Conservation (phyloP, 1,140 invertebrate species). For the Probaryconus sp. region DNA sequence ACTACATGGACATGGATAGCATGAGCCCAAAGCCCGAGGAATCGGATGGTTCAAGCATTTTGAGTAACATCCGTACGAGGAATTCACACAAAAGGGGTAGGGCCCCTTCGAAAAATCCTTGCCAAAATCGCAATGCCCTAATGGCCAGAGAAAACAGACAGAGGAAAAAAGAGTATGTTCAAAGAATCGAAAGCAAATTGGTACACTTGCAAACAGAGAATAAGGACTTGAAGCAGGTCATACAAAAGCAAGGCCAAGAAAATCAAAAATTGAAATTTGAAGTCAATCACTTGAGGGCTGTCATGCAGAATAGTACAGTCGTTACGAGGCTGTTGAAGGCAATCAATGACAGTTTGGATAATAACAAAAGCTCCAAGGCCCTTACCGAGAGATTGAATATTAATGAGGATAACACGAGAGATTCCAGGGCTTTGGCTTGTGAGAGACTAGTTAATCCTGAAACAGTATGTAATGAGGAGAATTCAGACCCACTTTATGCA, state of each 20-base stretch:
- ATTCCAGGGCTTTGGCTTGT: background rate
- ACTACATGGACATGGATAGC: constrained; percentile 29
- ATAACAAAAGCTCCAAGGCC: background rate
- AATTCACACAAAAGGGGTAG: too few species aligned
- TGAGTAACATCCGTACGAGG: too few species aligned
- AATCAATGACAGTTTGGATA: constrained; percentile 69
- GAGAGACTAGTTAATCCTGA: constrained; percentile 6
- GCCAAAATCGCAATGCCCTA: constrained; percentile 77
- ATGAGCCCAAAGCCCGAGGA: constrained; percentile 34
- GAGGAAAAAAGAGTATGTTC: constrained; percentile 80
- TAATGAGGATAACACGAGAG: constrained; percentile 34
- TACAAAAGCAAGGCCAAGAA: constrained; percentile 76
- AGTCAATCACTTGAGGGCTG: constrained; percentile 77
- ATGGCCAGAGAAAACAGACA: constrained; percentile 81
- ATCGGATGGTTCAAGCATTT: too few species aligned
- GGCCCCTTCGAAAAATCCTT: too few species aligned
- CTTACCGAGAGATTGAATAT: constrained; percentile 33
- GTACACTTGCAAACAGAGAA: constrained; percentile 74
- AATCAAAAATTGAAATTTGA: constrained; percentile 77
- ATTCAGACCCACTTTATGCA: constrained; percentile 46
- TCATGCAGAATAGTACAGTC: constrained; percentile 78
- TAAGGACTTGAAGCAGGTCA: constrained; percentile 72
- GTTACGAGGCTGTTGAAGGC: constrained; percentile 76
- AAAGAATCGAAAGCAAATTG: constrained; percentile 79
- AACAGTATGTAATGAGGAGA: constrained; percentile 40